phyloP scores from a whole-genome alignment of 2,888 invertebrate species.

The Punctoribates punctum region DNA sequence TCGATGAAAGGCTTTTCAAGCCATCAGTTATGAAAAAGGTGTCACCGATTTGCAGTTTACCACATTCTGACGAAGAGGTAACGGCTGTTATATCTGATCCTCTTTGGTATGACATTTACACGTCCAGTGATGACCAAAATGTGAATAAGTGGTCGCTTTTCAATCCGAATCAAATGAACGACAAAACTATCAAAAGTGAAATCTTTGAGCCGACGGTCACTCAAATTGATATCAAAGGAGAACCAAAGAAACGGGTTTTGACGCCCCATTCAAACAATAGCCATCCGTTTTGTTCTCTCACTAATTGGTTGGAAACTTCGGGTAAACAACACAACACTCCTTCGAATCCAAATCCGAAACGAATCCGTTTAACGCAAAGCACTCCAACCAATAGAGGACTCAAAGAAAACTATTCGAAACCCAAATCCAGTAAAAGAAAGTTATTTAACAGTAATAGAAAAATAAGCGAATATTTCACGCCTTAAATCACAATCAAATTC shows the following conservation, averaged over 20 bases:
- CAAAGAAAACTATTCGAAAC: neutral
- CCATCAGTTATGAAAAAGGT: neutral
- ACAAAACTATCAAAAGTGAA: neutral
- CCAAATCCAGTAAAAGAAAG: constrained; percentile 6
- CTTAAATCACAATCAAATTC: neutral
- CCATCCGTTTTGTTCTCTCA: neutral
- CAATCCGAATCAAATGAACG: neutral
- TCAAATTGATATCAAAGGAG: neutral
- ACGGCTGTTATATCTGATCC: constrained; percentile 2
- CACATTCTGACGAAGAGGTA: constrained; percentile 26
- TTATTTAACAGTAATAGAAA: constrained; percentile 15
- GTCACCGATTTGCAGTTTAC: constrained; percentile 14
- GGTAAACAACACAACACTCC: constrained; percentile 9
- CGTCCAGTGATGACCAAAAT: constrained; percentile 23
- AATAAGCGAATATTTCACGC: constrained; percentile 22
- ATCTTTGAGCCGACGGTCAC: neutral
- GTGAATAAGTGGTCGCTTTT: constrained; percentile 30
- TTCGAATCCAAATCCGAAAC: neutral
- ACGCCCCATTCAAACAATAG: neutral
- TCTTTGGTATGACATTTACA: neutral
- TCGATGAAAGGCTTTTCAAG: neutral
- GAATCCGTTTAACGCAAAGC: constrained; percentile 29
- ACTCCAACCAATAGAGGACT: neutral
- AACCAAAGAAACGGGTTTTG: neutral
- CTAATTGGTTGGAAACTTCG: constrained; percentile 19